Evolutionary conservation across 2,113 vertebrate species (phyloP), one percentile per base, ranked within the genome.

Genomic region (Falco punctatus): DNA sequence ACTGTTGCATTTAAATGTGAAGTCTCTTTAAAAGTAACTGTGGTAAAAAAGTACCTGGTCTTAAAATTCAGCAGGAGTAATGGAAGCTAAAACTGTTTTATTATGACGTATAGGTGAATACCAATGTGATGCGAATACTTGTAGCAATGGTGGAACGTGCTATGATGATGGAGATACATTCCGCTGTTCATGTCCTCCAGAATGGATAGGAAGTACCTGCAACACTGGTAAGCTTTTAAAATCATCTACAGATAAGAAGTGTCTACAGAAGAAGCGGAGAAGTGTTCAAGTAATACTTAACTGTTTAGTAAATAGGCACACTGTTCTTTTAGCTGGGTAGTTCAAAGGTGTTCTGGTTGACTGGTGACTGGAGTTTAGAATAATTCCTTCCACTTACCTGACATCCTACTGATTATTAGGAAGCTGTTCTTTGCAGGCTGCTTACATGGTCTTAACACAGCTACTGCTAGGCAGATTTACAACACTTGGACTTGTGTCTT

Each of bases 61-160:
- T 65, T 93, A 55, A 59, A 81, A 59, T 51, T 85, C 14, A 24
- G 6, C 23, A 48, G 57, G 69, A 44, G 13, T 11, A 70, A 1
- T 74, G 33, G 48, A 30, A 85, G 30, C 33, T 32, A 35, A 87
- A 74, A 15, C 9, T 35, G 13, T 5, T 69, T 51, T 91, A 5
- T 77, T 95, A 44, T 96, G 81, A 12, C 69, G 10, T 33, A 5
- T 93, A 99, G 99, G 99, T 54, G 99, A 99, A 94, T 99, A 98
- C 97, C 99, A 99, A 83, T 99, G 99, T 18, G 99, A 99, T 71
- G 97, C 98, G 13, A 98, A 96, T 42, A 99, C 99, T 51, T 99
- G 99, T 96, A 98, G 98, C 55, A 99, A 99, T 2, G 99, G 99
- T 2, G 99, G 99, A 44, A 99, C 99, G 0, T 99, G 99, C 79